Evolutionary conservation across 2,888 invertebrate genomes (phyloP).

Genomic region (Asteroscopus sphinx): DNA sequence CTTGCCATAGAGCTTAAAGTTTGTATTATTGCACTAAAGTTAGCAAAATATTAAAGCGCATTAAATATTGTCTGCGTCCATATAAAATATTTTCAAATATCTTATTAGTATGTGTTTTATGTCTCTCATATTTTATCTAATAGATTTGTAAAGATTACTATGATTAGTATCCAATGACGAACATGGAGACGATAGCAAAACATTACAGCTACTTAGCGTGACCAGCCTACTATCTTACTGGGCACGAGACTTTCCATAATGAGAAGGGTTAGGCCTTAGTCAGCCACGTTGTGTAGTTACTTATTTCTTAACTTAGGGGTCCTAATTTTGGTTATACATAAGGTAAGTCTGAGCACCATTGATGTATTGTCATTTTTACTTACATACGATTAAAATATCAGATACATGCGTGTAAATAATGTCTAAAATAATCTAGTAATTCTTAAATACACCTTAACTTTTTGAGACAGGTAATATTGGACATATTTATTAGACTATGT

Average conservation of each 20-base stretch:
- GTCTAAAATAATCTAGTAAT: conserved; percentile 35
- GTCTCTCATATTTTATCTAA: too few relatives aligned
- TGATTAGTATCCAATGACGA: too few relatives aligned
- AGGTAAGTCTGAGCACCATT: conserved; percentile 63
- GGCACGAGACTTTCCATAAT: too few relatives aligned
- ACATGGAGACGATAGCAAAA: conserved; percentile 19
- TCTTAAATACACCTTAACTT: conserved; percentile 28
- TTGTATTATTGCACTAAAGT: too few relatives aligned
- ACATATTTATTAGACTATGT: neutral
- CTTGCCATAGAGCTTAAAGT: too few relatives aligned
- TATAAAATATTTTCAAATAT: conserved; percentile 1
- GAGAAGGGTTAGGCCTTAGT: too few relatives aligned
- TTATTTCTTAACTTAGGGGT: conserved; percentile 21
- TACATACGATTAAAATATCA: conserved; percentile 49
- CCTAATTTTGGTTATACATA: conserved; percentile 53
- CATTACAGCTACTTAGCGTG: conserved; percentile 2
- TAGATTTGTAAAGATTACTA: neutral
- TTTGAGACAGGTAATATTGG: conserved; percentile 34
- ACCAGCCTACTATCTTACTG: too few relatives aligned
- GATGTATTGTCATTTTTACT: conserved; percentile 37
- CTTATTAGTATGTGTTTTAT: too few relatives aligned
- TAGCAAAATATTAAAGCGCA: too few relatives aligned
- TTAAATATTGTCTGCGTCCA: neutral
- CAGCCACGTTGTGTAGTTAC: too few relatives aligned
- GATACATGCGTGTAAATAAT: conserved; percentile 58